Evolutionary conservation across 1,140 invertebrate genomes (phyloP), one percentile per base, ranked within the genome.

Genomic region (Alviniconcha marisindica): DNA sequence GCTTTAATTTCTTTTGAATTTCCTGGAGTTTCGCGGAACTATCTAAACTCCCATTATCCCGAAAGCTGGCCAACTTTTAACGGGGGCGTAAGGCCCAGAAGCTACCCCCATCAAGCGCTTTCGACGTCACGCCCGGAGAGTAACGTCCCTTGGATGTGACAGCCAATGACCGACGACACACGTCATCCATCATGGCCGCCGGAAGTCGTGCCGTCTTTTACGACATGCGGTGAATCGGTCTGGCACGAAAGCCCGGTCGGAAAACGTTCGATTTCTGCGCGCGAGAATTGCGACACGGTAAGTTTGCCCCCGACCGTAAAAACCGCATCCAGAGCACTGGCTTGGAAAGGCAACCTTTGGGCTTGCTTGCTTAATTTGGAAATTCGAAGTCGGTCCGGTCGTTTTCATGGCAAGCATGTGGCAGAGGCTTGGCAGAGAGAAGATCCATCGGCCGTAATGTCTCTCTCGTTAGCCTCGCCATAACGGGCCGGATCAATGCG

Each of bases 261-360:
- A 4, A 42, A 48, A 76, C 73, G 38, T 40, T 76, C 73, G 73
- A 76, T 73, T 76, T 76, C 21, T n/a, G 24, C 12, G 40, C 73
- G 40, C 15, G 24, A 44, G 40, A 44, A 76, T 42, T 76, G 28
- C 40, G n/a, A 44, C 40, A 33, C 40, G 2, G 73, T 18, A 76
- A 2, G 38, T 44, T 44, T 18, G 15, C 38, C n/a, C 14, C 15
- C 7, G 7, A 31, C 31, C 38, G 38, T 73, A 40, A 28, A 42
- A 40, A 76, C 33, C 69, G 31, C 18, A 71, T 36, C 2, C 18
- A 14, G 40, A 21, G 44, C 51, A 44, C n/a, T 77, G 74, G 42
- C 21, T n/a, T 77, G 42, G 42, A 54, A 31, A 77, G 44, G 51
- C 42, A 48, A 18, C 10, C 69, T 38, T 40, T 42, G 4, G 73